Percentiles rank a stretch among this genome's conserved stretches.
Evolutionary conservation across 2,113 vertebrate genomes (phyloP).

Genomic region (Corythoichthys intestinalis): DNA sequence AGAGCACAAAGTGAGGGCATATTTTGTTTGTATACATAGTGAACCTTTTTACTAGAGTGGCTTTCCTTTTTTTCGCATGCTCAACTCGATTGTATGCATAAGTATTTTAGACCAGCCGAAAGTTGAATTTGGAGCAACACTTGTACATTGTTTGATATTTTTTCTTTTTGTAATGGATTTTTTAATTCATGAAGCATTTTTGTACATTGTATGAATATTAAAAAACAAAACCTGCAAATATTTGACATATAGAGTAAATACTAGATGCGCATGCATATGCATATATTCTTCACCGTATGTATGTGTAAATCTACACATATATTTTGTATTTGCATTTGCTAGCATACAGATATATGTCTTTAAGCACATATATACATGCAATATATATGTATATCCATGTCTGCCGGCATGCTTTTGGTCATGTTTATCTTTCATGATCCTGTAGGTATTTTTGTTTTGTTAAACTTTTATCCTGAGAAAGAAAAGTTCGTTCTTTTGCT

Average conservation of each 20-base stretch:
- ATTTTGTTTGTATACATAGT: constrained; percentile 99
- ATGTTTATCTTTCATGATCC: constrained; percentile 96
- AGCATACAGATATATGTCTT: constrained; percentile 74
- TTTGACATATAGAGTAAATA: constrained; percentile 81
- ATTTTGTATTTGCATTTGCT: constrained; percentile 74
- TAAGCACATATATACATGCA: constrained; percentile 78
- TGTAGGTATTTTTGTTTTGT: constrained; percentile 86
- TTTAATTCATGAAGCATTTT: constrained; percentile 99
- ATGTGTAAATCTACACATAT: constrained; percentile 73
- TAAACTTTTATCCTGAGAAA: constrained; percentile 79
- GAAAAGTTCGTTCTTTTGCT: constrained; percentile 95
- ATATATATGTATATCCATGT: constrained; percentile 81
- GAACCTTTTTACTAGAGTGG: constrained; percentile 90
- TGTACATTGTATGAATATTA: constrained; percentile 96
- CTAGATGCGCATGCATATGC: constrained; percentile 77
- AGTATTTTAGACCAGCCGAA: constrained; percentile 97
- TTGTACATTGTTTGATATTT: constrained; percentile 99
- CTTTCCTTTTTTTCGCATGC: constrained; percentile 82
- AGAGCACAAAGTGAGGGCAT: constrained; percentile 98
- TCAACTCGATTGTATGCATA: constrained; percentile 99
- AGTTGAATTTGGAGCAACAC: constrained; percentile 96
- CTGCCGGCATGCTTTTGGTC: constrained; percentile 96
- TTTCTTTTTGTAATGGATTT: constrained; percentile 95
- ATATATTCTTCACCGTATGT: constrained; percentile 78
- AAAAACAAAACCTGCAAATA: constrained; percentile 74